Percentiles rank a stretch among this genome's conserved stretches.
These are phyloP conservation scores for Leptopilina drosophilae DNA, from an alignment of 2,888 invertebrate genomes.

Conservation along the genomic window DNA sequence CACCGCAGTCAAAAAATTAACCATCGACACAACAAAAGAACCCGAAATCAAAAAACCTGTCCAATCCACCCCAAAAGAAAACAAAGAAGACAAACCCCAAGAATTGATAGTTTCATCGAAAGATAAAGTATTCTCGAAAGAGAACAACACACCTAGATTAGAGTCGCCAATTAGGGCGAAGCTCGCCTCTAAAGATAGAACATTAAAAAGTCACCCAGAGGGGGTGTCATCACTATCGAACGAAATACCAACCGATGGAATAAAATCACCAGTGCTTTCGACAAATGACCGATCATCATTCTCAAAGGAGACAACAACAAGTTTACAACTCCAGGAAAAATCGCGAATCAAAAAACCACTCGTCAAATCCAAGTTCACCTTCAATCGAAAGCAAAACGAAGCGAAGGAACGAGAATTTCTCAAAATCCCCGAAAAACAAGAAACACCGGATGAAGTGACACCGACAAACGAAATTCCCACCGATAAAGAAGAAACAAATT, in stretches of 20 bases:
- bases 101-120: constrained; percentile 2
- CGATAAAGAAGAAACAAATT: constrained; percentile 49
- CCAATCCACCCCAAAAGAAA: background rate
- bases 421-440: background rate
- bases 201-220: constrained; percentile 40
- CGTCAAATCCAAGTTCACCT: background rate
- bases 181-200: constrained; percentile 40
- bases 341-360: background rate
- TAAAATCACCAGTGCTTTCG: constrained; percentile 31
- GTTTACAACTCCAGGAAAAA: background rate
- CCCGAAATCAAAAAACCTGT: background rate
- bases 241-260: constrained; percentile 39
- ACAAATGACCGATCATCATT: constrained; percentile 16
- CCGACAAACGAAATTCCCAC: constrained; percentile 43
- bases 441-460: constrained; percentile 29
- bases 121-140: constrained; percentile 33
- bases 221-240: constrained; percentile 38
- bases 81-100: background rate
- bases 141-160: constrained; percentile 34
- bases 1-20: no score
- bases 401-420: background rate
- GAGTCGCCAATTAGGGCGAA: constrained; percentile 41
- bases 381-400: background rate
- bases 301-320: constrained; percentile 26
- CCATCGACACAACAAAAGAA: background rate